A percentile compares a stretch with the other conserved stretches of the same genome.
phyloP scores from a whole-genome alignment of 2,888 invertebrate genomes.

The Sphecodes monilicornis region DNA sequence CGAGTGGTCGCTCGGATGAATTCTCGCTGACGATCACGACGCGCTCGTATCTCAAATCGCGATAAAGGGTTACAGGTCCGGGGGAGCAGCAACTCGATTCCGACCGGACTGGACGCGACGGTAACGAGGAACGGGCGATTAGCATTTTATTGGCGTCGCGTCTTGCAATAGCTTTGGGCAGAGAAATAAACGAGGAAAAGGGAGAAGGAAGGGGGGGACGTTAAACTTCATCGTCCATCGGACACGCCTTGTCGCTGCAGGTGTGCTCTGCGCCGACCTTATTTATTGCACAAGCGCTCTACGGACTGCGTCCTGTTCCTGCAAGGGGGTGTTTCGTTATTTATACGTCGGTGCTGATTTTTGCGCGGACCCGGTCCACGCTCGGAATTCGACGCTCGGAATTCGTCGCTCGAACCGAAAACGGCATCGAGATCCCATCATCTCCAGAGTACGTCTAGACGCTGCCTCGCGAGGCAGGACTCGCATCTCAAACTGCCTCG shows the following conservation, averaged over 20 bases:
- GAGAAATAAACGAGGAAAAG: constrained; percentile 55
- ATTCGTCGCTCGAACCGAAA: constrained; percentile 26
- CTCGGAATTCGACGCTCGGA: constrained; percentile 33
- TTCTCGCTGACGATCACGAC: constrained; percentile 19
- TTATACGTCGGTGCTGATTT: constrained; percentile 57
- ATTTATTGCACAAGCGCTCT: constrained; percentile 52
- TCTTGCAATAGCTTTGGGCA: constrained; percentile 59
- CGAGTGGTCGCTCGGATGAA: constrained; percentile 7
- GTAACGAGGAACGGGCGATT: constrained; percentile 57
- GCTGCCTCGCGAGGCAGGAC: too few relatives aligned
- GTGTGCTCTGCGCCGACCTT: constrained; percentile 55
- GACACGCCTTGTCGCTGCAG: constrained; percentile 67
- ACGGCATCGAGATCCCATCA: background rate
- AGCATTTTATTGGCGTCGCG: constrained; percentile 65
- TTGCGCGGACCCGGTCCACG: constrained; percentile 33
- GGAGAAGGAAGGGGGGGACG: constrained; percentile 19
- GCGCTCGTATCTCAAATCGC: constrained; percentile 33
- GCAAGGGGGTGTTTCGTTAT: constrained; percentile 51
- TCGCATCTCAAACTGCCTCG: background rate
- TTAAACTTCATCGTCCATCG: constrained; percentile 58
- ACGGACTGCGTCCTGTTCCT: constrained; percentile 19
- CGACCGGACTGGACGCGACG: constrained; percentile 32
- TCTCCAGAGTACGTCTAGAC: background rate
- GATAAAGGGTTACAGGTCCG: constrained; percentile 27
- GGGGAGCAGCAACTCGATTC: constrained; percentile 3